Conservation (phyloP, 2,113 vertebrate genomes). For the Indri indri region DNA sequence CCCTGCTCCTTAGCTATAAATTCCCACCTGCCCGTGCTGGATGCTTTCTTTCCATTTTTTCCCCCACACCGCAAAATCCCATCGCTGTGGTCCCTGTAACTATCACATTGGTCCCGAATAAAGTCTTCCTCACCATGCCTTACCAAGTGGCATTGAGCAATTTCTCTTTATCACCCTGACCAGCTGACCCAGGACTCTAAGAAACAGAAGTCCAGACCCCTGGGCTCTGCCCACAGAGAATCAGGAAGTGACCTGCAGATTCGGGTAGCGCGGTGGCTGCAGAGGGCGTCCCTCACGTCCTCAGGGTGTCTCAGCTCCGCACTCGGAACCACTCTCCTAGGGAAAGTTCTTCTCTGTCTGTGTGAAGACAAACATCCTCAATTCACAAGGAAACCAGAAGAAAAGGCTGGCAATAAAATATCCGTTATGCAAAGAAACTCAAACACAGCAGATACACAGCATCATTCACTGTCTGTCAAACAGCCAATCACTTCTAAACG, state of each 20-base stretch:
- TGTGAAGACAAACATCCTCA: background rate
- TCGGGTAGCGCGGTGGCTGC: accelerated
- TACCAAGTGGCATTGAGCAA: too few relatives aligned
- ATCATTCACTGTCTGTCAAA: accelerated
- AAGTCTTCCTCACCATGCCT: too few relatives aligned
- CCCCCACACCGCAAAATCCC: too few relatives aligned
- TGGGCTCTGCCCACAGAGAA: background rate
- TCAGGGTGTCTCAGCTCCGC: accelerated
- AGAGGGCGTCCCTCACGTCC: accelerated
- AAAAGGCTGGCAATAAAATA: accelerated
- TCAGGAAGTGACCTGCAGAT: background rate
- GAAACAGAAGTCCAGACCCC: background rate
- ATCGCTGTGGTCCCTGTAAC: too few relatives aligned
- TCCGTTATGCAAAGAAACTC: background rate
- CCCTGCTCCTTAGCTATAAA: too few relatives aligned
- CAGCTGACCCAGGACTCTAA: too few relatives aligned
- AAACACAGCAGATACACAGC: background rate
- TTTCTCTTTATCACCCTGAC: too few relatives aligned
- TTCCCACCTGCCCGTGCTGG: too few relatives aligned
- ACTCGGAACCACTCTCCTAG: background rate
- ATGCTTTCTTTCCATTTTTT: too few relatives aligned
- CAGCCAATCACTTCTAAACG: too few relatives aligned
- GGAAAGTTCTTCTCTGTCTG: background rate
- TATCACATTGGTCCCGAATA: too few relatives aligned
- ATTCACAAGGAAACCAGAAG: background rate